Conservation (phyloP, 1,140 invertebrate genomes). For the Condylostylus longicornis region DNA sequence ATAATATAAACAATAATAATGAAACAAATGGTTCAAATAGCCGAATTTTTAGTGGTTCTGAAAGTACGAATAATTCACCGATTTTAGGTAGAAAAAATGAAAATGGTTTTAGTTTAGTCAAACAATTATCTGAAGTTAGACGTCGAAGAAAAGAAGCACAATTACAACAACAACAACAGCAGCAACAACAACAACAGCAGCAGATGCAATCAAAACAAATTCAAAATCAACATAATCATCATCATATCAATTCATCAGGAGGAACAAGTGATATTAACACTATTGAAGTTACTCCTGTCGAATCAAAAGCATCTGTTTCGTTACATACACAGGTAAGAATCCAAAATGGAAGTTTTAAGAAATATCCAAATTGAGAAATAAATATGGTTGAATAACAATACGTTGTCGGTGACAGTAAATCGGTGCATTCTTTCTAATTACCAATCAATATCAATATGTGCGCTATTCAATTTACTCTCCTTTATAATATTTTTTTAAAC, state of each 20-base stretch:
- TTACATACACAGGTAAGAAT: constrained; percentile 33
- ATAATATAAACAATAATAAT: constrained; percentile 15
- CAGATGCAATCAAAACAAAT: too few relatives aligned
- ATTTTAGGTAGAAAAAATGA: constrained; percentile 23
- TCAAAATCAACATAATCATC: too few relatives aligned
- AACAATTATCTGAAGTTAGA: constrained; percentile 27
- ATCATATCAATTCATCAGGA: too few relatives aligned
- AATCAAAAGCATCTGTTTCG: constrained; percentile 30
- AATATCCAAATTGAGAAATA: not conserved
- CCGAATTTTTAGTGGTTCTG: constrained; percentile 4
- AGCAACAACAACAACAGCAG: too few relatives aligned
- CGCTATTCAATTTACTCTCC: too few relatives aligned
- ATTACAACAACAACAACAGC: constrained; percentile 16
- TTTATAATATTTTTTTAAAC: too few relatives aligned
- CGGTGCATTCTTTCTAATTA: too few relatives aligned
- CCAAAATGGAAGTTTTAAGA: not conserved
- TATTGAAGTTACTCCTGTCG: constrained; percentile 25
- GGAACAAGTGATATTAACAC: too few relatives aligned
- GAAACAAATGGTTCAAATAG: constrained; percentile 2
- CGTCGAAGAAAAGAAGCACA: constrained; percentile 18
- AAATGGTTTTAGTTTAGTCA: constrained; percentile 27
- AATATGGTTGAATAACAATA: not conserved
- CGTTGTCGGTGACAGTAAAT: too few relatives aligned
- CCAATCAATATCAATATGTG: too few relatives aligned
- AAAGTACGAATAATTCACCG: constrained; percentile 21